Conservation (phyloP, 1,140 invertebrate species). For the Ptiloglossa arizonensis region DNA sequence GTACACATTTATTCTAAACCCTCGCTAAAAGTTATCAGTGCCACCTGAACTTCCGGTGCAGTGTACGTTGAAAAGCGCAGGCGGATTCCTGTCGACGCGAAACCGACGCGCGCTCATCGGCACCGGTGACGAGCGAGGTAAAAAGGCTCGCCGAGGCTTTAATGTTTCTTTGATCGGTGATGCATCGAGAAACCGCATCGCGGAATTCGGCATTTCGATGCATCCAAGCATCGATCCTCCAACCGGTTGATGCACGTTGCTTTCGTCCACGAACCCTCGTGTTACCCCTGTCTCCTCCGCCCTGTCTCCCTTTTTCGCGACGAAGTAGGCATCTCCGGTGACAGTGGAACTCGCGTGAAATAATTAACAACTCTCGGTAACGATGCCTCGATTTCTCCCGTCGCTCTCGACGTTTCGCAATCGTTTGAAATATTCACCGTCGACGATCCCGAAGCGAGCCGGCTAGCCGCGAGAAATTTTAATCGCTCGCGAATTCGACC, state of each 20-base stretch:
- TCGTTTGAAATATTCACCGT: slow-evolving; percentile 66
- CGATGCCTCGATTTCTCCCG: slow-evolving; percentile 17
- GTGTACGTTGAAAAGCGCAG: slow-evolving; percentile 40
- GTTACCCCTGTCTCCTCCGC: background rate
- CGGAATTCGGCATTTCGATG: slow-evolving; percentile 48
- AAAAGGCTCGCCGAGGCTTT: too few species aligned
- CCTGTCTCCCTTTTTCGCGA: slow-evolving; percentile 45
- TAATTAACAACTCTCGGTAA: slow-evolving; percentile 78
- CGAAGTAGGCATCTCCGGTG: slow-evolving; percentile 65
- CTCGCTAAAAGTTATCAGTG: too few species aligned
- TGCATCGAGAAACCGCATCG: slow-evolving; percentile 42
- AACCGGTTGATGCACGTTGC: slow-evolving; percentile 28
- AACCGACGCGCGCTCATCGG: slow-evolving; percentile 4
- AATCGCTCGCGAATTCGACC: slow-evolving; percentile 28
- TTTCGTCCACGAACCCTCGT: background rate
- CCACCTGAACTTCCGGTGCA: slow-evolving; percentile 7
- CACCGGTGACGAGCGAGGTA: slow-evolving; percentile 8
- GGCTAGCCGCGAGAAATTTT: too few species aligned
- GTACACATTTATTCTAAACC: too few species aligned
- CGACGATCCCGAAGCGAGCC: slow-evolving; percentile 37
- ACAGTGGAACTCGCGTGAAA: slow-evolving; percentile 75
- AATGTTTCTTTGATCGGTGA: slow-evolving; percentile 59
- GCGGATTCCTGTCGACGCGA: slow-evolving; percentile 14
- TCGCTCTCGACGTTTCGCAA: slow-evolving; percentile 60
- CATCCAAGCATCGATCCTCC: slow-evolving; percentile 7